Evolutionary conservation across 1,140 invertebrate genomes (phyloP).

Genomic region (Brachystomella parvula): DNA sequence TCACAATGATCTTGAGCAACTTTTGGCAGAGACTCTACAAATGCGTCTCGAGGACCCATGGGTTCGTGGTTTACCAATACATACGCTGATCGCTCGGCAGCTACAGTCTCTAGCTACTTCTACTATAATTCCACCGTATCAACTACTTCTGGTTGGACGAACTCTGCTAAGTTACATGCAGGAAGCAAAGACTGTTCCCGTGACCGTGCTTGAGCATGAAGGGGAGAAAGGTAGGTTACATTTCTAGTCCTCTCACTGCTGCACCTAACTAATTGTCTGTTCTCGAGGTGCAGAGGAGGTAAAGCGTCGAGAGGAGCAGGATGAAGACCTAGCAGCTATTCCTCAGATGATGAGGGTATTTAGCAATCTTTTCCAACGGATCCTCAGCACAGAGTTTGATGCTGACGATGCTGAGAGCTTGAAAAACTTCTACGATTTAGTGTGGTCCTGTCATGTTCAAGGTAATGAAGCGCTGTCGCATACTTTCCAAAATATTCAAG

Average conservation of each 20-base stretch:
- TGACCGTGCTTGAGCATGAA: not conserved
- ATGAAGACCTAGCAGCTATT: not conserved
- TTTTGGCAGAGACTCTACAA: not conserved
- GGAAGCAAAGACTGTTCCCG: not conserved
- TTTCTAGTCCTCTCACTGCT: too few relatives aligned
- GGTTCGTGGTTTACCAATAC: not conserved
- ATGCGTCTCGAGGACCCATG: not conserved
- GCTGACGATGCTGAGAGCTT: not conserved
- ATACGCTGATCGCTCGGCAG: not conserved
- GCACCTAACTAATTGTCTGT: too few relatives aligned
- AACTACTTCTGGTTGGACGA: not conserved
- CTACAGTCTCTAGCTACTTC: not conserved
- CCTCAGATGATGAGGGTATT: not conserved
- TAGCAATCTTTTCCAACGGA: not conserved
- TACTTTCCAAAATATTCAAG: not conserved
- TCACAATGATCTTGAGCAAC: not conserved
- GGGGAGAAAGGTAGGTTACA: too few relatives aligned
- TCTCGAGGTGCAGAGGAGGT: too few relatives aligned
- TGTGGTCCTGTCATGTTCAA: not conserved
- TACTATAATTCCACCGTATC: not conserved
- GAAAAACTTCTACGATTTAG: not conserved
- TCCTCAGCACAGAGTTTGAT: not conserved
- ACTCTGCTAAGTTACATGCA: not conserved
- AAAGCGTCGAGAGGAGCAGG: too few relatives aligned
- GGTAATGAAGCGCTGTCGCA: not conserved